Base-by-base conservation (phyloP, 2,888 invertebrate genomes). In the Ormyrus thymus region DNA sequence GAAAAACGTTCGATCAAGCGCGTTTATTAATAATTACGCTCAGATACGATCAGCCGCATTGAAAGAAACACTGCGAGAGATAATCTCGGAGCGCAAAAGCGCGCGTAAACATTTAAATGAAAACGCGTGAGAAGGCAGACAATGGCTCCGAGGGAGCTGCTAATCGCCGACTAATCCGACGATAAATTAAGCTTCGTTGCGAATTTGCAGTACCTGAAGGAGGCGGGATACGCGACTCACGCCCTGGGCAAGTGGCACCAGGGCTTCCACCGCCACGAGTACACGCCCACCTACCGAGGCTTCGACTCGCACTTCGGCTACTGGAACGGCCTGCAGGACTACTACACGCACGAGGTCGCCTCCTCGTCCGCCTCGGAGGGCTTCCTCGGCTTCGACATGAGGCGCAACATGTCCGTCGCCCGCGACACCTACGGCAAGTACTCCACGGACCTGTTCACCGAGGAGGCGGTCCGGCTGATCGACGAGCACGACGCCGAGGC, bases 171-270 rank as follows among this genome's bases (percentile, higher is more conserved):
- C 13, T 7, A 56, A n/a, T 56, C 9, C 6, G 9, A 61, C 0
- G 0, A 48, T 48, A 58, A 15, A 11, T 13, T 3, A 58, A 0
- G 8, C 43, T 43, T 11, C 48, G 4, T 29, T n/a, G n/a, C 7
- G 13, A 29, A 29, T 46, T n/a, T 53, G 0, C 68, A 79, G 81
- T 81, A 81, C 50, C 58, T 81, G 29, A 81, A 81, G 46, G 79
- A 80, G 15, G 87, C 92, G 6, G 96, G 96, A 0, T 98, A 97
- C 90, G 90, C 91, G 7, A 97, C 97, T 0, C 94, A 96, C 88
- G 92, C 96, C 48, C 93, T 98, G 9, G 98, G 98, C 43, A 98
- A 98, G 91, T 98, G 97, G 97, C 95, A 96, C 88, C 92, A 97
- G 78, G 97, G 97, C 1, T 96, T 94, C 91, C 94, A 93, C 81